phyloP scores from a whole-genome alignment of 2,888 invertebrate genomes.

The Eledona agricola region DNA sequence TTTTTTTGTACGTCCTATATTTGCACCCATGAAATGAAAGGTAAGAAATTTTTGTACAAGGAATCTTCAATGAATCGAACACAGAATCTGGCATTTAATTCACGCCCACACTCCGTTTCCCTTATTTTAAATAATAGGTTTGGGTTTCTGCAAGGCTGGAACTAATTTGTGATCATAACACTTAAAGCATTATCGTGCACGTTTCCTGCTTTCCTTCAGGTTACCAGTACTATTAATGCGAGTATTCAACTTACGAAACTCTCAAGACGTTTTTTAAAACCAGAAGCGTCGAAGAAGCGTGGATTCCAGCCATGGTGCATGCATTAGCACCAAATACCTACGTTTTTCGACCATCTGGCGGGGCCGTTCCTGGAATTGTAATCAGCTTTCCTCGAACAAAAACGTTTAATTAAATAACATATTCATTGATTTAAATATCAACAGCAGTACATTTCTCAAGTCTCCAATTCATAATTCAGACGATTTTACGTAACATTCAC shows the following conservation, averaged over 20 bases:
- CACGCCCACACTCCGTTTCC: too few relatives aligned
- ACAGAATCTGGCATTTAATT: too few relatives aligned
- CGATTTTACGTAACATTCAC: conserved; percentile 33
- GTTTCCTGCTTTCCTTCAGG: conserved; percentile 21
- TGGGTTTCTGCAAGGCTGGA: conserved; percentile 10
- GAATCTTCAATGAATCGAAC: too few relatives aligned
- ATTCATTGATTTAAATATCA: conserved; percentile 36
- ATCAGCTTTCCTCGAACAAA: conserved; percentile 15
- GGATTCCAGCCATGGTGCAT: too few relatives aligned
- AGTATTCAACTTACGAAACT: conserved; percentile 1
- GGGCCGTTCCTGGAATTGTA: conserved; percentile 21
- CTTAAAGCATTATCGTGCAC: too few relatives aligned
- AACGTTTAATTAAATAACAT: conserved; percentile 25
- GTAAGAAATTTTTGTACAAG: too few relatives aligned
- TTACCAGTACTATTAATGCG: too few relatives aligned
- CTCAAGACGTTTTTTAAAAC: too few relatives aligned
- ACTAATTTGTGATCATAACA: conserved; percentile 6
- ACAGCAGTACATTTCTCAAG: conserved; percentile 31
- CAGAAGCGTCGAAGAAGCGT: too few relatives aligned
- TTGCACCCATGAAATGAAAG: too few relatives aligned
- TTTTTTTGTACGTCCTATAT: too few relatives aligned
- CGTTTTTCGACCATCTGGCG: conserved; percentile 19
- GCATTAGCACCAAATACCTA: too few relatives aligned
- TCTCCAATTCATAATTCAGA: conserved; percentile 35
- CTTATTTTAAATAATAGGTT: conserved; percentile 1